A percentile compares a stretch with the other conserved stretches of the same genome.
Evolutionary conservation across 2,113 vertebrate genomes (phyloP).

Genomic region (Heliornis fulica): DNA sequence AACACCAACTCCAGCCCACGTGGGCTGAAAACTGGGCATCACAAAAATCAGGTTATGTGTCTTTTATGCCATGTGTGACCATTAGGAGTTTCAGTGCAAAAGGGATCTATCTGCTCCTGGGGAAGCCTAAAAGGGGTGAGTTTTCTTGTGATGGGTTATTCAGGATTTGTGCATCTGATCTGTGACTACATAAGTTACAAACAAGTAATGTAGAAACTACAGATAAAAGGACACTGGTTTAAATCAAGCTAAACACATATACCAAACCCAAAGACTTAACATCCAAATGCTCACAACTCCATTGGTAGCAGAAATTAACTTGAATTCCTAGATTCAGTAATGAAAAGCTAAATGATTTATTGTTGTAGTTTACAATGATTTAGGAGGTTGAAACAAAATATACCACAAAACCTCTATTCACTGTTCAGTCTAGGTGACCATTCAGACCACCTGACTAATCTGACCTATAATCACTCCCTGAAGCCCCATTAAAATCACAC

Average conservation of each 20-base stretch:
- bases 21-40: rapidly evolving
- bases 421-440: neutral
- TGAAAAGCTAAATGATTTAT: neutral
- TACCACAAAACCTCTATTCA: neutral
- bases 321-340: neutral
- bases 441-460: too few species aligned
- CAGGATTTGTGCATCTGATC: neutral
- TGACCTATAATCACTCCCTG: neutral
- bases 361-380: neutral
- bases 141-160: neutral
- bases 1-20: neutral
- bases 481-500: neutral
- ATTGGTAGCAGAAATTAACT: neutral
- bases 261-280: neutral
- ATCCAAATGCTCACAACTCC: neutral
- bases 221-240: neutral
- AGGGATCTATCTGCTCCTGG: neutral
- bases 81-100: neutral
- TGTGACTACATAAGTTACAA: neutral
- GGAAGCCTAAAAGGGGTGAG: neutral
- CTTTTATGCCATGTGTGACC: neutral
- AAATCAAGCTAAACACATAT: neutral
- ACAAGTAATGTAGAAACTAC: neutral
- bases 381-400: neutral
- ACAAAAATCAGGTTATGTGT: neutral